Base-by-base conservation (phyloP, 2,888 invertebrate genomes). In the Euspilapteryx auroguttella region DNA sequence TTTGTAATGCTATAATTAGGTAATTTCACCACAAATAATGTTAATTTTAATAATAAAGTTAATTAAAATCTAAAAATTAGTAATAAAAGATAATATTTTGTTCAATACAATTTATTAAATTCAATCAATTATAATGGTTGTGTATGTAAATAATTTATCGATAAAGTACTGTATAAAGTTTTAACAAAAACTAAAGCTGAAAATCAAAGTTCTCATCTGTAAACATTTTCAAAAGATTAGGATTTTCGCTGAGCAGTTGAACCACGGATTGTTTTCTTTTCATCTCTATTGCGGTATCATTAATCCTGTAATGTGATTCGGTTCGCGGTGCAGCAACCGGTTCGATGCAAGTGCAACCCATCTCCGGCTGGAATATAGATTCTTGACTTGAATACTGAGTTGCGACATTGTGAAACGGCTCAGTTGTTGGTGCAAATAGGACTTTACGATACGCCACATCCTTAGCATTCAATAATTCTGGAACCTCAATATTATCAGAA, bases 331-430 rank as follows among this genome's bases (percentile, higher is more conserved):
- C 12, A 2, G 28, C n/a, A n/a, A n/a, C n/a, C 13, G 41, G 36
- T 8, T 45, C 40, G 29, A 41, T 30, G 31, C 68, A 69, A 2
- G 49, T 39, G 34, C 68, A 68, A 14, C 32, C 32, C n/a, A 37
- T 25, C 31, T 45, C 35, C 24, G 42, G 32, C 3, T 34, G 14
- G 30, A 34, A 26, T 3, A 62, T 10, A 24, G 58, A 50, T 44
- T 69, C 68, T 42, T 55, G 54, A 29, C 61, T 64, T 1, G 65
- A 66, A 44, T 52, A 73, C 37, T 73, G 73, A 14, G 71, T 69
- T 13, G 43, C 61, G 4, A 46, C 44, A 20, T 49, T 47, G 14
- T 47, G 56, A 38, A 35, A 43, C 12, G 33, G 44, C 37, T 69
- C 62, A 28, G 47, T 51, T 4, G 62, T 66, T 28, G 37, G 44